A percentile compares a stretch with the other conserved stretches of the same genome.
phyloP scores from a whole-genome alignment of 2,113 vertebrate genomes.

The Anguilla japonica region DNA sequence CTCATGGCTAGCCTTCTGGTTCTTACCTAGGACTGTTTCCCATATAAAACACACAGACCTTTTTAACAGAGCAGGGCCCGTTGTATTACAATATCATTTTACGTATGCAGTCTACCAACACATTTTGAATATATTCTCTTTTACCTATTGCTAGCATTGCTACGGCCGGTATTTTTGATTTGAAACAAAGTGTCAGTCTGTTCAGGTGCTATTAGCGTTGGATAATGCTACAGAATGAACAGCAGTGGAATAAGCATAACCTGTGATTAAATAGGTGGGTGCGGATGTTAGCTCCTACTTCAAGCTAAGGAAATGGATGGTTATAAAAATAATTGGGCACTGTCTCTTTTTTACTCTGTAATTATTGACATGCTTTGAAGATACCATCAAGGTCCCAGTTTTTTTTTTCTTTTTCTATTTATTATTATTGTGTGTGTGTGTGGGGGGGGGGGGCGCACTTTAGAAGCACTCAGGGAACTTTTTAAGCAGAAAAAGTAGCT shows the following conservation, averaged over 20 bases:
- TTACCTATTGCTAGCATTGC: constrained; percentile 7
- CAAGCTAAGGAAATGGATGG: constrained; percentile 85
- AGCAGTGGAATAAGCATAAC: constrained; percentile 79
- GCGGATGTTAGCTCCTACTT: constrained; percentile 75
- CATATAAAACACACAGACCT: background rate
- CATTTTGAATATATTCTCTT: background rate
- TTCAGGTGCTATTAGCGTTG: constrained; percentile 69
- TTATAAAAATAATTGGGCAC: constrained; percentile 89
- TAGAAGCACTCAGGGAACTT: background rate
- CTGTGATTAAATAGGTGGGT: constrained; percentile 84
- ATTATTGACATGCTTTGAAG: constrained; percentile 73
- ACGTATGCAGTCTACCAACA: background rate
- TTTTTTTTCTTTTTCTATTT: background rate
- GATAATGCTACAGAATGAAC: constrained; percentile 82
- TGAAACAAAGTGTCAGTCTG: constrained; percentile 42
- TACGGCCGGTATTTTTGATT: background rate
- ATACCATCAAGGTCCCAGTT: constrained; percentile 40
- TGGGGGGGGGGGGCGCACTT: background rate
- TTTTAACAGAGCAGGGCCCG: background rate
- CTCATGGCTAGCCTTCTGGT: background rate
- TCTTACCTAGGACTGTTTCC: background rate
- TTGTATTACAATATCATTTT: constrained; percentile 1
- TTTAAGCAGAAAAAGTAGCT: constrained; percentile 16
- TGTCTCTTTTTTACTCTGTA: constrained; percentile 77
- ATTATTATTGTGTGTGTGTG: background rate